Conservation (phyloP, 2,888 invertebrate species). For the Ashinkailepas kermadecensis region DNA sequence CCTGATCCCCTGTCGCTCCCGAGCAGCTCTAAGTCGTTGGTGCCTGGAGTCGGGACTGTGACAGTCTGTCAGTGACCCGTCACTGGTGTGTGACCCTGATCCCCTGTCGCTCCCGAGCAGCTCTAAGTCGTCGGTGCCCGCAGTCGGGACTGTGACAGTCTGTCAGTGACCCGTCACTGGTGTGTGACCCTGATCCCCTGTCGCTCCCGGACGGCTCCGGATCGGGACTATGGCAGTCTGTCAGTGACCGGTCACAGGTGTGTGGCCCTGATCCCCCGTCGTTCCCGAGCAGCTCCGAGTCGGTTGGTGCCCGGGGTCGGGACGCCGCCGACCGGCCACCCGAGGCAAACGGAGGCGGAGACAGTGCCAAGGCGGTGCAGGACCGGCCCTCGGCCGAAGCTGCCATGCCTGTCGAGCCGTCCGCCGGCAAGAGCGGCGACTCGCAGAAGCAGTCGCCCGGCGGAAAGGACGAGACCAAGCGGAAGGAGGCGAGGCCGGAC, state of each 20-base stretch:
- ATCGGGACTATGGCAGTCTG: too few species aligned
- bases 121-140: neutral
- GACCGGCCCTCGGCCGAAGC: neutral
- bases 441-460: neutral
- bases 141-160: neutral
- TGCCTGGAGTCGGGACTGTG: too few species aligned
- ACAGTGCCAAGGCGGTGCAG: too few species aligned
- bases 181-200: too few species aligned
- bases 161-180: neutral
- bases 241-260: too few species aligned
- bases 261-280: neutral
- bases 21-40: too few species aligned
- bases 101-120: neutral
- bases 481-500: neutral
- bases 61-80: too few species aligned
- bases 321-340: neutral
- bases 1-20: too few species aligned
- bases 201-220: too few species aligned
- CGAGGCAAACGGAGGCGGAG: neutral
- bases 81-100: neutral
- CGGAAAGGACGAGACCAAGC: neutral
- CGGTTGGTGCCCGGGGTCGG: neutral
- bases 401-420: neutral
- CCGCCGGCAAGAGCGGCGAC: neutral
- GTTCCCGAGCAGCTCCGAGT: neutral